Conservation (phyloP, 2,888 invertebrate species). For the Polylopha cassiicola region DNA sequence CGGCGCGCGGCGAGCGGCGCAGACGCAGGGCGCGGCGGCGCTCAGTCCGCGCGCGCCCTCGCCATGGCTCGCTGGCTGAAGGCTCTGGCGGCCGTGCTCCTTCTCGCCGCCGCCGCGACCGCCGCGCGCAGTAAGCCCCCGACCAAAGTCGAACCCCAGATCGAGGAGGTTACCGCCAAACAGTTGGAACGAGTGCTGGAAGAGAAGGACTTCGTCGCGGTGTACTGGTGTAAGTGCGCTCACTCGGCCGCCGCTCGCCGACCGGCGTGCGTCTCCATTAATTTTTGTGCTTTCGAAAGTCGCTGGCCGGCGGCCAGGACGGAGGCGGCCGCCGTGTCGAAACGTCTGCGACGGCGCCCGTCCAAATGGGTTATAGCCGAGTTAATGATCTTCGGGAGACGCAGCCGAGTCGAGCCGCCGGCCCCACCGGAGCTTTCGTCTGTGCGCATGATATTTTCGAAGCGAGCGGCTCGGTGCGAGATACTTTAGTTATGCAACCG, state of each 20-base stretch:
- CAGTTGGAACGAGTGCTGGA: constrained; percentile 92
- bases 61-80: constrained; percentile 75
- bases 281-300: constrained; percentile 40
- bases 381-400: constrained; percentile 65
- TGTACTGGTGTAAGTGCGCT: constrained; percentile 95
- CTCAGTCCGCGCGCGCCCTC: constrained; percentile 72
- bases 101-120: constrained; percentile 73
- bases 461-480: constrained; percentile 43
- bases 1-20: constrained; percentile 37
- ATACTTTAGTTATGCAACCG: constrained; percentile 64
- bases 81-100: constrained; percentile 70
- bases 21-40: constrained; percentile 44
- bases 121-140: constrained; percentile 65
- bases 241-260: constrained; percentile 38
- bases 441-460: constrained; percentile 58
- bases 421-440: constrained; percentile 31
- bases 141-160: constrained; percentile 82
- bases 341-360: constrained; percentile 60
- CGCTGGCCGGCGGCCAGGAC: constrained; percentile 51
- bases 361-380: constrained; percentile 66
- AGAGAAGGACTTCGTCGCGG: constrained; percentile 96
- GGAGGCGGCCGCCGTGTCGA: constrained; percentile 53
- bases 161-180: constrained; percentile 95
- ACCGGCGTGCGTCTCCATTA: constrained; percentile 46
- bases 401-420: constrained; percentile 42